A percentile compares a stretch with the other conserved stretches of the same genome.
Evolutionary conservation across 2,888 invertebrate genomes (phyloP).

Genomic region (Lagria hirta): DNA sequence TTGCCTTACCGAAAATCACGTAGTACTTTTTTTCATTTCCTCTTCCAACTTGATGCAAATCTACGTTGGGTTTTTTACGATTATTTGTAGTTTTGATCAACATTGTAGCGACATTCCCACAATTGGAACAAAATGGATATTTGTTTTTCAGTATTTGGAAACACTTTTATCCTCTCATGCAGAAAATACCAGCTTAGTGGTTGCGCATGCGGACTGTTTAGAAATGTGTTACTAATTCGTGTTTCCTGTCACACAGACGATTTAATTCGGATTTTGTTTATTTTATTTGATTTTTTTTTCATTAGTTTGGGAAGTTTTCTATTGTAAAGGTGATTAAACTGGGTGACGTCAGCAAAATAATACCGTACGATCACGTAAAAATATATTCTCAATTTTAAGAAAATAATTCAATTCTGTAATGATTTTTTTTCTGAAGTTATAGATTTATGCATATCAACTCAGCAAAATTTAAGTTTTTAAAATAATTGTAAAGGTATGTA

Average conservation of each 20-base stretch:
- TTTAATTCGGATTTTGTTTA: conserved; percentile 1
- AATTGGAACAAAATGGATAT: conserved; percentile 31
- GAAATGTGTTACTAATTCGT: conserved; percentile 32
- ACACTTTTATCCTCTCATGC: conserved; percentile 25
- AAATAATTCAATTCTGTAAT: too few species aligned
- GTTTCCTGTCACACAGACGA: conserved; percentile 28
- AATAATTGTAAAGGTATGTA: too few species aligned
- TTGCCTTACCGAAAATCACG: conserved; percentile 30
- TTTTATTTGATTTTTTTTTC: conserved; percentile 24
- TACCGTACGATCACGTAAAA: too few species aligned
- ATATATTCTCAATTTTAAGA: too few species aligned
- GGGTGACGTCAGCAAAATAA: too few species aligned
- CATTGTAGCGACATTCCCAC: conserved; percentile 32
- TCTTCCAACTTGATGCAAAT: conserved; percentile 31
- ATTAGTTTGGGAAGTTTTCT: conserved; percentile 20
- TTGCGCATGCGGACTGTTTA: conserved; percentile 17
- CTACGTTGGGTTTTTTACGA: conserved; percentile 8
- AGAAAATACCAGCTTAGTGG: conserved; percentile 26
- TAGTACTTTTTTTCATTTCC: conserved; percentile 34
- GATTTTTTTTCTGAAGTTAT: too few species aligned
- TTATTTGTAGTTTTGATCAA: too few species aligned
- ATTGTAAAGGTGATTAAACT: conserved; percentile 27
- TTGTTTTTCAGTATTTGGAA: conserved; percentile 31
- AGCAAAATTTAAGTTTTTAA: too few species aligned
- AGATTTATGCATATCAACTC: too few species aligned